A percentile compares a stretch with the other conserved stretches of the same genome.
These are phyloP conservation scores for Centropus bengalensis DNA, from an alignment of 2,113 vertebrate species.

Conservation along the genomic window DNA sequence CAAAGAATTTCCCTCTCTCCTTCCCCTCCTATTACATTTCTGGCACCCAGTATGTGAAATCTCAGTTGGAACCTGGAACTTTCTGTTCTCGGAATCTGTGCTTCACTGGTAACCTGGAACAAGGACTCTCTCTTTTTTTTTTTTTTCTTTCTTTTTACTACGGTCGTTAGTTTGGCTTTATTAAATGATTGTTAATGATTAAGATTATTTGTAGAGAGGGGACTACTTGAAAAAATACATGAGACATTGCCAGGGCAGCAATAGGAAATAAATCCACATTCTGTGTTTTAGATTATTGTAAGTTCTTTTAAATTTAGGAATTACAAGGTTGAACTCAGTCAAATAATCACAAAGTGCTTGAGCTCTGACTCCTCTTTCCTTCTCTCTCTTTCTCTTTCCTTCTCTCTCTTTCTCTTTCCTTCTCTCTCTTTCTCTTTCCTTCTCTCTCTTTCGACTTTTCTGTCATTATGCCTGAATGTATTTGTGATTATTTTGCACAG, in stretches of 20 bases:
- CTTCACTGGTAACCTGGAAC: constrained; percentile 60
- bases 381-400: no score
- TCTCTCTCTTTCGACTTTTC: not conserved
- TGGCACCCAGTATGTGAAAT: constrained; percentile 42
- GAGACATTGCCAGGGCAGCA: constrained; percentile 1
- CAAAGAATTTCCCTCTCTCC: constrained; percentile 9
- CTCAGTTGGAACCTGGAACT: constrained; percentile 33
- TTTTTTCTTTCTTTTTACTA: not conserved
- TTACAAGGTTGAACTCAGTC: not conserved
- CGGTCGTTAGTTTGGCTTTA: constrained; percentile 64
- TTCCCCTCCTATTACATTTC: constrained; percentile 9
- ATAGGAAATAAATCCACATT: constrained; percentile 57
- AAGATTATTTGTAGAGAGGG: constrained; percentile 15
- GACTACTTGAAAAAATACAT: not conserved
- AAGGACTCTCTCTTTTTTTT: not conserved
- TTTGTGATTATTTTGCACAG: not conserved
- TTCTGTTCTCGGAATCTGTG: constrained; percentile 47
- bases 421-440: not conserved
- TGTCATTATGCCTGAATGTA: not conserved
- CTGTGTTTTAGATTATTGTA: constrained; percentile 35
- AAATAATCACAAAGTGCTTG: not conserved
- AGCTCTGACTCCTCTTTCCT: not conserved
- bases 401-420: not conserved
- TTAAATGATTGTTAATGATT: constrained; percentile 64
- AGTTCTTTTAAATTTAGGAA: not conserved